Evolutionary conservation across 1,140 invertebrate species (phyloP).

Genomic region (Platyscapa corneri): DNA sequence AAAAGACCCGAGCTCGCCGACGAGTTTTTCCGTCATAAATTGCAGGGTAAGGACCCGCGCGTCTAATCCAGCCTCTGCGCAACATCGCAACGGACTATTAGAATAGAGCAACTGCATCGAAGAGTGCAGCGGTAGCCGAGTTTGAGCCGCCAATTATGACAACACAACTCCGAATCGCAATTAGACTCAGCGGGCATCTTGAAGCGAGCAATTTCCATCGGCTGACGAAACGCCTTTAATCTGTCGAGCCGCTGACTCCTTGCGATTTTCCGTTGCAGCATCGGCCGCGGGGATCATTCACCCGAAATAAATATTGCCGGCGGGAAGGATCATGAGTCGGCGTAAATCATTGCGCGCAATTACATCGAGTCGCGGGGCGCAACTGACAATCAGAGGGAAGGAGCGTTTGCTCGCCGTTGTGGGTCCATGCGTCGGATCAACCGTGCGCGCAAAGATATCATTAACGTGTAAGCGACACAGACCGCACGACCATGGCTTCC

Average conservation of each 20-base stretch:
- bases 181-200: background rate
- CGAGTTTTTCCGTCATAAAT: too few relatives aligned
- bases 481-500: too few relatives aligned
- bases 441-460: constrained; percentile 24
- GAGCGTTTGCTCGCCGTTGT: constrained; percentile 13
- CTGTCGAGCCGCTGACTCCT: background rate
- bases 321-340: too few relatives aligned
- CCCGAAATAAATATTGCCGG: background rate
- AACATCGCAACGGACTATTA: too few relatives aligned
- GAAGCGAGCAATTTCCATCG: background rate
- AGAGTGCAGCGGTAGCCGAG: too few relatives aligned
- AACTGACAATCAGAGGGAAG: constrained; percentile 46
- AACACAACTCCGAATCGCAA: background rate
- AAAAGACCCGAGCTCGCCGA: too few relatives aligned
- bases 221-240: background rate
- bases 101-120: too few relatives aligned
- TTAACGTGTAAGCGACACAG: constrained; percentile 43
- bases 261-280: background rate
- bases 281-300: background rate
- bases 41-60: too few relatives aligned
- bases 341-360: constrained; percentile 47
- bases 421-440: background rate
- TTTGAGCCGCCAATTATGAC: background rate
- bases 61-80: too few relatives aligned
- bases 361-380: constrained; percentile 40